These are phyloP conservation scores for Gymnothorax javanicus DNA, from an alignment of 2,797 vertebrate genomes.

Conservation along the genomic window DNA sequence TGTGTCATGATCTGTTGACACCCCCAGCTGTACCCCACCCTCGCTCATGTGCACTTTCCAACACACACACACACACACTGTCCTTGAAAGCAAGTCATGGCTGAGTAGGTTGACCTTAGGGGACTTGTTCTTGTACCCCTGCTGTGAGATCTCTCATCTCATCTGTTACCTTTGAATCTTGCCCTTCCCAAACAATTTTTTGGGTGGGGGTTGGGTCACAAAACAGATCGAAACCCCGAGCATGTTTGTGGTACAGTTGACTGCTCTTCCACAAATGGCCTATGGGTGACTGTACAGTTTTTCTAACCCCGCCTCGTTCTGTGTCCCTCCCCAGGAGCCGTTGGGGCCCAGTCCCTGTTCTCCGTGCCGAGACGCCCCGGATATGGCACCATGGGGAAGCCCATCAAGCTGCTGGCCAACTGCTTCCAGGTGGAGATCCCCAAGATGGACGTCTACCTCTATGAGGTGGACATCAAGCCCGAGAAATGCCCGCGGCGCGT, in stretches of 20 bases:
- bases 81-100: too few species aligned
- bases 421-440: conserved; percentile 99
- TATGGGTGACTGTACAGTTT: neutral
- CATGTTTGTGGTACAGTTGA: neutral
- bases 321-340: conserved; percentile 75
- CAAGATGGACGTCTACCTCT: conserved; percentile 98
- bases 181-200: too few species aligned
- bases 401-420: conserved; percentile 98
- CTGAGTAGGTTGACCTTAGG: too few species aligned
- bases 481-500: conserved; percentile 96
- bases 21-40: too few species aligned
- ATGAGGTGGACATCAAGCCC: conserved; percentile 97
- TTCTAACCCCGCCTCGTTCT: neutral
- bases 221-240: too few species aligned
- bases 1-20: too few species aligned
- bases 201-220: too few species aligned
- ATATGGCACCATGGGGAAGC: conserved; percentile 97
- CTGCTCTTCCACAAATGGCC: neutral
- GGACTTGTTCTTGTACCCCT: too few species aligned
- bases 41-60: too few species aligned
- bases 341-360: conserved; percentile 91
- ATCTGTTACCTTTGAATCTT: too few species aligned
- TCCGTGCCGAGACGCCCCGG: conserved; percentile 91
- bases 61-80: too few species aligned
- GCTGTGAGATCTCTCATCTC: too few species aligned